Evolutionary conservation across 2,888 invertebrate species (phyloP), one percentile per base, ranked within the genome.

Genomic region (Drosophila longiperda): DNA sequence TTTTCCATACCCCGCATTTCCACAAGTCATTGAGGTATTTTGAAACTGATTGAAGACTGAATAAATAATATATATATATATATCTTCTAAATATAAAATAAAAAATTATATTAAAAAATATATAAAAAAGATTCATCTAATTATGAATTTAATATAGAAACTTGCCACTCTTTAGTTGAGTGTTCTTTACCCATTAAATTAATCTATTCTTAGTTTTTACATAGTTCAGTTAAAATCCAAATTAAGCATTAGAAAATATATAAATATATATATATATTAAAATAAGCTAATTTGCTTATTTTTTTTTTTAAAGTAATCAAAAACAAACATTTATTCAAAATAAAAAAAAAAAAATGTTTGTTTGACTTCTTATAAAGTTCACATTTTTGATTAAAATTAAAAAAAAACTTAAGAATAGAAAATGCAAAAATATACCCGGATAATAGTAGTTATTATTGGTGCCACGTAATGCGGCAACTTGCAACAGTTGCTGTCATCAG

Each of bases 401-500:
- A 26, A 26, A 26, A 26, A 26, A 26, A 26, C 5, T 26, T 26
- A 26, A 5, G 5, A 26, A 26, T 26, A 26, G 50, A 65, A 42
- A 65, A 60, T 72, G 45, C 61, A 63, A 62, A 78, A 76, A 42
- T 73, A 49, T 49, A 42, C 20, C 11, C 20, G 38, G 3, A 48
- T 20, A 48, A 34, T 58, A 38, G 65, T 32, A 52, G 58, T 71
- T 68, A 79, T 67, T 68, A 80, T 71, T 75, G 78, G 67, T 66
- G 60, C 52, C 62, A 62, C 59, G 50, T 61, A 53, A 40, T 66
- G 66, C 64, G 66, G 60, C 66, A 68, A 57, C 52, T 34, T 66
- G 61, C 69, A 76, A 72, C 80, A 62, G 80, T 66, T 80, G 68
- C 72, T 66, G 71, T 60, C 79, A 70, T 53, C 59, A 48, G 53